Evolutionary conservation across 2,888 invertebrate genomes (phyloP), one percentile per base, ranked within the genome.

Genomic region (Mythimna impura): DNA sequence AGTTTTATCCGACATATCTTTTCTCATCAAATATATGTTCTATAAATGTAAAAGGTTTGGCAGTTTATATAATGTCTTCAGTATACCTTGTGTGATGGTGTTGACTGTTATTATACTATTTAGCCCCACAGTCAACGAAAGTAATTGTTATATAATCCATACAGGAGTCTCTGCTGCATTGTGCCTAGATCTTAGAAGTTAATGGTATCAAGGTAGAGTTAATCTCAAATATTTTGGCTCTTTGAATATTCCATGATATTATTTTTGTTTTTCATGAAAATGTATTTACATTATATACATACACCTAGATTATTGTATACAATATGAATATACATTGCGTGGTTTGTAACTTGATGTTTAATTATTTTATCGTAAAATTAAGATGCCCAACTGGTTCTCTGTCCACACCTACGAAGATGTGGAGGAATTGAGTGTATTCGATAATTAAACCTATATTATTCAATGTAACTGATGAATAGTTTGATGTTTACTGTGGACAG

Each of bases 141-240:
- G 94, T 94, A 94, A 94, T 94, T 94, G 94, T 95, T 95, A 95
- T 94, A 92, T 93, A 94, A 94, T 94, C 93, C 94, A 94, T 96
- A 96, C 96, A 96, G 96, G 96, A 96, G 95, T 96, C 94, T 96
- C 96, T 96, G 96, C 96, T 96, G 96, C 95, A 96, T 96, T 96
- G 96, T 96, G 96, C 96, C 96, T 96, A 96, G 96, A 96, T 96
- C 95, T 96, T 96, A 96, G 96, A 96, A 93, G 94, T 96, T 96
- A 96, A 95, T 94, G 94, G 95, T 96, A 95, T 95, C 94, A 95
- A 95, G 94, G 95, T 96, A 96, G 96, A 95, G 93, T 95, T 94
- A 95, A 96, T 96, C 96, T 96, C 96, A 96, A 93, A 95, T 94
- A 94, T 95, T 96, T 96, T 95, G 95, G 96, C 96, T 96, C 96